These are phyloP conservation scores for Apamea anceps DNA, from an alignment of 2,888 invertebrate genomes.

Conservation along the genomic window DNA sequence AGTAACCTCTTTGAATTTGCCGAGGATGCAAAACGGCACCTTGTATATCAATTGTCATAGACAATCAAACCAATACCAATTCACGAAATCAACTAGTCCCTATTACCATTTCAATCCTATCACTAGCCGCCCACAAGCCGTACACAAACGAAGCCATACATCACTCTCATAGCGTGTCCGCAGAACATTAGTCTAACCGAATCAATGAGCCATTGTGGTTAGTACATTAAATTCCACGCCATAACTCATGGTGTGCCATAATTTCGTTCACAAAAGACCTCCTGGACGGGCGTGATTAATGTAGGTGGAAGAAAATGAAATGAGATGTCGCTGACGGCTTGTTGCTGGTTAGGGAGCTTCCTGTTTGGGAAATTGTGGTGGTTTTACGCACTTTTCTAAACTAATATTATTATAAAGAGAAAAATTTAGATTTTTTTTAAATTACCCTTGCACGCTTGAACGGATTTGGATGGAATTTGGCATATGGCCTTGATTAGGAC, in stretches of 20 bases:
- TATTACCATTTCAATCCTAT: constrained; percentile 35
- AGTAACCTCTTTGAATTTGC: too few relatives aligned
- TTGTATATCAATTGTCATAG: neutral
- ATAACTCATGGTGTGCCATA: constrained; percentile 78
- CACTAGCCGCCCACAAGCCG: constrained; percentile 38
- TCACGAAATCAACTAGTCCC: constrained; percentile 30
- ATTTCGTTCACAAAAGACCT: constrained; percentile 81
- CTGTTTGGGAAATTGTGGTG: neutral
- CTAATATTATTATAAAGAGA: neutral
- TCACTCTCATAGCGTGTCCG: constrained; percentile 72
- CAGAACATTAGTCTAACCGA: constrained; percentile 77
- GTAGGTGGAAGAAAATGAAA: constrained; percentile 74
- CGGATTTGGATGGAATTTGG: neutral
- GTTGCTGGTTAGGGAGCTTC: constrained; percentile 12
- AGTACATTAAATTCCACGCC: constrained; percentile 79
- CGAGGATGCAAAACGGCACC: too few relatives aligned
- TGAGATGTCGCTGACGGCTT: constrained; percentile 65
- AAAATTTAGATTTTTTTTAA: neutral
- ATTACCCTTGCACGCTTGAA: neutral
- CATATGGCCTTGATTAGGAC: neutral
- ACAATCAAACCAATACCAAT: neutral
- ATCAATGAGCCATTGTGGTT: constrained; percentile 81
- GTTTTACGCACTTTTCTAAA: neutral
- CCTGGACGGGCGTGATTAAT: constrained; percentile 82
- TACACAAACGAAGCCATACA: constrained; percentile 64